Conservation (phyloP, 2,797 vertebrate genomes). For the Peromyscus attwateri region DNA sequence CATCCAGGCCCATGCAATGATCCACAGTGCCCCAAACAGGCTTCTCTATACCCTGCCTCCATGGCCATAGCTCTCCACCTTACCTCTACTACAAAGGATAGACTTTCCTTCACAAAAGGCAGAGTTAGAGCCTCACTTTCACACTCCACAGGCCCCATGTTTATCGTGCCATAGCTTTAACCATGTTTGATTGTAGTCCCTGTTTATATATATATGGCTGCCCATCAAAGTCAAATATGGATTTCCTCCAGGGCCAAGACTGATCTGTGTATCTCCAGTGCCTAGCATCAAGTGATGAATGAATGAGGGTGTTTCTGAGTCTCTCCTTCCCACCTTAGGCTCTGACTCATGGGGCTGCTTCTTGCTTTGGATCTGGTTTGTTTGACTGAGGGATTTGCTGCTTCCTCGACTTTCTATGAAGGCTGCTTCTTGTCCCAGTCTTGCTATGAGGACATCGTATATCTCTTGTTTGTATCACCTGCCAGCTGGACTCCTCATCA, state of each 20-base stretch:
- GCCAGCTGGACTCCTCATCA: background rate
- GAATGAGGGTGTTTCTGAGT: background rate
- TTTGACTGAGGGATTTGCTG: conserved; percentile 48
- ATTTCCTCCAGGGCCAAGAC: background rate
- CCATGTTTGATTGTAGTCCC: background rate
- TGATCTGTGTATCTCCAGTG: background rate
- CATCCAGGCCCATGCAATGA: background rate
- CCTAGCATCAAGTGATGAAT: background rate
- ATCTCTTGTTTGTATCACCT: conserved; percentile 22
- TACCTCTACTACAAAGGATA: background rate
- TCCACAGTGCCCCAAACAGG: background rate
- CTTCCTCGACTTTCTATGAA: conserved; percentile 32
- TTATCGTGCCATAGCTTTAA: background rate
- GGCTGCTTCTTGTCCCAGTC: background rate
- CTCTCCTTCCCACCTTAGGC: background rate
- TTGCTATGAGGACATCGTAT: background rate
- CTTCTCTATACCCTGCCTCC: background rate
- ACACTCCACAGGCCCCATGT: background rate
- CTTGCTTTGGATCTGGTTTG: conserved; percentile 15
- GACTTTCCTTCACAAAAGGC: background rate
- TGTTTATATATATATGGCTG: background rate
- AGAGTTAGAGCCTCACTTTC: background rate
- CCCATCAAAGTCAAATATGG: background rate
- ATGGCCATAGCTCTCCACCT: background rate
- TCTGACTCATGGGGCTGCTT: conserved; percentile 1